Evolutionary conservation across 1,140 invertebrate species (phyloP).

Genomic region (Drosophila busckii): DNA sequence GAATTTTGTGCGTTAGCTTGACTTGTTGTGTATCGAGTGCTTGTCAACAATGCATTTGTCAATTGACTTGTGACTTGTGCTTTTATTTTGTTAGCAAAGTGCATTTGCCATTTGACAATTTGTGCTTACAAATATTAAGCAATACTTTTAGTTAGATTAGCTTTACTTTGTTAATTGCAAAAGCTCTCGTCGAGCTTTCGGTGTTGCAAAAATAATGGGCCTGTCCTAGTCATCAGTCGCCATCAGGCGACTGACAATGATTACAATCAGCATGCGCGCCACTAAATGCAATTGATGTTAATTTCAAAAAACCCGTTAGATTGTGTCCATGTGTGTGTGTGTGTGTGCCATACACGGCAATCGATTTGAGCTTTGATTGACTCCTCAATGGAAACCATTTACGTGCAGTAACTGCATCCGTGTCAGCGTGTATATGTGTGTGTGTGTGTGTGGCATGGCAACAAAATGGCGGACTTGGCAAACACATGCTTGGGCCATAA

Average conservation of each 20-base stretch:
- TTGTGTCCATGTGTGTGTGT: too few species aligned
- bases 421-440: not conserved
- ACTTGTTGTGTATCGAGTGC: slow-evolving; percentile 1
- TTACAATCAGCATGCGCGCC: slow-evolving; percentile 34
- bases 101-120: slow-evolving; percentile 24
- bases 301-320: slow-evolving; percentile 14
- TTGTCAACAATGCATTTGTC: slow-evolving; percentile 24
- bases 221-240: slow-evolving; percentile 11
- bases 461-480: slow-evolving; percentile 41
- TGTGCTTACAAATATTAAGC: too few species aligned
- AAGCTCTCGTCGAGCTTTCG: slow-evolving; percentile 20
- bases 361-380: slow-evolving; percentile 42
- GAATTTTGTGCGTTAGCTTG: slow-evolving; percentile 29
- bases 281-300: slow-evolving; percentile 36
- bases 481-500: slow-evolving; percentile 27
- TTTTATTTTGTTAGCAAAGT: slow-evolving; percentile 33
- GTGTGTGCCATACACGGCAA: too few species aligned
- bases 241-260: slow-evolving; percentile 19
- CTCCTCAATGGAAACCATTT: slow-evolving; percentile 34
- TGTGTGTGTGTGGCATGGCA: slow-evolving; percentile 7
- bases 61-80: slow-evolving; percentile 29
- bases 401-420: not conserved
- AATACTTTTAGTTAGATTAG: too few species aligned
- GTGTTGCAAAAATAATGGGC: slow-evolving; percentile 20
- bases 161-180: not conserved